Conservation (phyloP, 2,113 vertebrate species). For the Cebus imitator region DNA sequence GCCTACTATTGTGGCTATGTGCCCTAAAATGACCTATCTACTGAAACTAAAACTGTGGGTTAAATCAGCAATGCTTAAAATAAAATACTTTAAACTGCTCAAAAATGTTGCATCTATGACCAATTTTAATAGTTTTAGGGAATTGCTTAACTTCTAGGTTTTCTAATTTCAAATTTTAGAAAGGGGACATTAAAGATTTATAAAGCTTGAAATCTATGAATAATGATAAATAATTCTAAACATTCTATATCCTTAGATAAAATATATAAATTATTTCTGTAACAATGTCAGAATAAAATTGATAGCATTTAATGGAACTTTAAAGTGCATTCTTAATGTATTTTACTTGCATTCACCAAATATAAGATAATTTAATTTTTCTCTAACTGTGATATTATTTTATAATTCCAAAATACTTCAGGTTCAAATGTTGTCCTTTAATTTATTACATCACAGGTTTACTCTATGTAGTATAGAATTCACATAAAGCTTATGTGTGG, state of each 20-base stretch:
- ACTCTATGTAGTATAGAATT: background rate
- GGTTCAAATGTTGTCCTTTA: background rate
- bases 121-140: conserved; percentile 46
- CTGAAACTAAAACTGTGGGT: background rate
- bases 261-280: background rate
- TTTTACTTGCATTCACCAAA: background rate
- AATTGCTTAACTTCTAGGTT: conserved; percentile 34
- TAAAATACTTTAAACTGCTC: background rate
- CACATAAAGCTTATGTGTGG: background rate
- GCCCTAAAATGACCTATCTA: background rate
- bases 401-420: background rate
- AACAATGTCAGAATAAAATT: background rate
- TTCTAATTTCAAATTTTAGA: conserved; percentile 45
- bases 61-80: background rate
- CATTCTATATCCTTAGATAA: background rate
- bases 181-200: background rate
- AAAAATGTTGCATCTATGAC: background rate
- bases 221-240: background rate
- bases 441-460: background rate
- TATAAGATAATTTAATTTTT: background rate
- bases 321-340: background rate
- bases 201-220: background rate
- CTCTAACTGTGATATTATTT: background rate
- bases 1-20: background rate
- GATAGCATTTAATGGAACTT: background rate